phyloP scores from a whole-genome alignment of 2,113 vertebrate species.

The Spea bombifrons region DNA sequence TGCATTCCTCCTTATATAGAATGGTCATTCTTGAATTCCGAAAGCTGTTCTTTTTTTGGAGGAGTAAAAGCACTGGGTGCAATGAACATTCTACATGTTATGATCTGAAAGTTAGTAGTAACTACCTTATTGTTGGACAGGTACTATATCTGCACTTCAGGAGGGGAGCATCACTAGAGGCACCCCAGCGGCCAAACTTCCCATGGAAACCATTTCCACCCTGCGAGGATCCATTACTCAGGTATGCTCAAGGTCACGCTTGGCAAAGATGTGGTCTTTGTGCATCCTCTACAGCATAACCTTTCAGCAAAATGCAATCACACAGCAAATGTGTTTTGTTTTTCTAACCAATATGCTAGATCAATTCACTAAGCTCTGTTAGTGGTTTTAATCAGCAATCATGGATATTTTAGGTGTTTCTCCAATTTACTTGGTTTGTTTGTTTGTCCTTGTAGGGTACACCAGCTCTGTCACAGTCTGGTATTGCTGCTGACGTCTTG shows the following conservation, averaged over 20 bases:
- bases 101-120: no score
- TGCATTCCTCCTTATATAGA: no score
- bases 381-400: no score
- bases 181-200: conserved; percentile 76
- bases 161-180: conserved; percentile 83
- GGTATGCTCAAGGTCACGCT: conserved; percentile 61
- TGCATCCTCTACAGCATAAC: no score
- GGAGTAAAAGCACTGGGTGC: no score
- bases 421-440: neutral
- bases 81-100: no score
- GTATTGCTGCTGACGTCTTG: conserved; percentile 81
- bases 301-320: neutral
- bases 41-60: no score
- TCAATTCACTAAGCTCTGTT: no score
- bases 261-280: neutral
- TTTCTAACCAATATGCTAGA: neutral
- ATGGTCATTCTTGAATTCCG: no score
- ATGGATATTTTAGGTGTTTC: neutral
- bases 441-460: conserved; percentile 74
- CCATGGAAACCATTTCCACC: conserved; percentile 74
- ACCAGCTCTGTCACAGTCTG: conserved; percentile 83
- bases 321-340: neutral
- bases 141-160: conserved; percentile 74
- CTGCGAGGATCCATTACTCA: conserved; percentile 91
- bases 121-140: conserved; percentile 55